Evolutionary conservation across 2,888 invertebrate genomes (phyloP), one percentile per base, ranked within the genome.

Genomic region (Formica aserva): DNA sequence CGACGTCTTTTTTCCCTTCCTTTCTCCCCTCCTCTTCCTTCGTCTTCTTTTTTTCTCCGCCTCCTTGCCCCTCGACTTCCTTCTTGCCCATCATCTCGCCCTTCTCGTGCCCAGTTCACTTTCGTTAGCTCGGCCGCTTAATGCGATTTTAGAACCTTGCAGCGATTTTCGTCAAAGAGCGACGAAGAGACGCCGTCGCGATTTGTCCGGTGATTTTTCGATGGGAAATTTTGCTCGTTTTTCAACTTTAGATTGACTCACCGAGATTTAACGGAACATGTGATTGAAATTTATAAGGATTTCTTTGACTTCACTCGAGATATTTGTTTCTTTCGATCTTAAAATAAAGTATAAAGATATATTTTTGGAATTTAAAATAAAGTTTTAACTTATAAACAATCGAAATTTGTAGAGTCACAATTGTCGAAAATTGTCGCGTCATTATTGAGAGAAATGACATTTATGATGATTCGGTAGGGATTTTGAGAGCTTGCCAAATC

Each of bases 41-140:
- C 26, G 29, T 74, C 60, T 32, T 84, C 57, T 52, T 15, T 83
- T 67, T 78, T 60, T 60, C 41, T 15, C 11, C 29, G 55, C 72
- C 45, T 72, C 60, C 45, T 63, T 48, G 52, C 52, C 55, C 45
- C 55, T 76, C 74, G 38, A 35, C 48, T 38, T 45, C 45, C 29
- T 57, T 26, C 62, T 66, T 60, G 81, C 48, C 71, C 63, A 71
- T 71, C 75, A 32, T 67, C 57, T 41, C 69, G 52, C 72, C 63
- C 38, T 65, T 86, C 75, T 85, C 85, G 81, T 66, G 76, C 72
- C 82, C 62, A 82, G 86, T 88, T 90, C 84, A 80, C 87, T 87
- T 88, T 90, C 87, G 88, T 88, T 89, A 90, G 85, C 83, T 81
- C 76, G 82, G 76, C 55, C 80, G 78, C 78, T 87, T 90, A 88